A percentile compares a stretch with the other conserved stretches of the same genome.
These are phyloP conservation scores for Theonella swinhoei DNA, from an alignment of 37 sponge, comb jelly and placozoan species.

Conservation along the genomic window DNA sequence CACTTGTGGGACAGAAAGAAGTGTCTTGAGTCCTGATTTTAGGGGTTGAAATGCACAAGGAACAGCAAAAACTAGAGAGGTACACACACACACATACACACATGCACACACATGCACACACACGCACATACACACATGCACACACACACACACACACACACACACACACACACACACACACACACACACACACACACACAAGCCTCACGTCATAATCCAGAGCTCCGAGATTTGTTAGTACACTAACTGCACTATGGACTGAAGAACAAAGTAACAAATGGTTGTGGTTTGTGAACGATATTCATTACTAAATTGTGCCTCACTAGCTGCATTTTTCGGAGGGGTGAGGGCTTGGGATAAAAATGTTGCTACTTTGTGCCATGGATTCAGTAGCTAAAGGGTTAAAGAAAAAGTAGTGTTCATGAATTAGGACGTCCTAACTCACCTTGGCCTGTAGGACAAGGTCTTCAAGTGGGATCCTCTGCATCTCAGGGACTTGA, in stretches of 20 bases:
- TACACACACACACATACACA: neutral
- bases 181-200: neutral
- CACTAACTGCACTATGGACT: neutral
- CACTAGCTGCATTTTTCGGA: conserved; percentile 31
- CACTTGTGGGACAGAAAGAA: too few relatives aligned
- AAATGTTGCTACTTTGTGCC: neutral
- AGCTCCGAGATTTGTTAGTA: neutral
- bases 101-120: too few relatives aligned
- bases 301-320: too few relatives aligned
- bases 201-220: neutral
- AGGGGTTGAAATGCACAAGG: too few relatives aligned
- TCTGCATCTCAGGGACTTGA: conserved; percentile 62
- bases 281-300: too few relatives aligned
- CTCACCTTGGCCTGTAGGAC: conserved; percentile 58
- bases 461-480: conserved; percentile 63
- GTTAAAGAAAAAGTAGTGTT: too few relatives aligned
- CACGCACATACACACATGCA: too few relatives aligned
- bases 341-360: conserved; percentile 6
- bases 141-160: too few relatives aligned
- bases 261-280: neutral
- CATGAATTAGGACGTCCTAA: too few relatives aligned
- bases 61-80: neutral
- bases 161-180: neutral
- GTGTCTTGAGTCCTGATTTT: too few relatives aligned
- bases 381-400: conserved; percentile 6